Percentiles rank a stretch among this genome's conserved stretches.
Evolutionary conservation across 2,888 invertebrate genomes (phyloP).

Genomic region (Catocala nupta): DNA sequence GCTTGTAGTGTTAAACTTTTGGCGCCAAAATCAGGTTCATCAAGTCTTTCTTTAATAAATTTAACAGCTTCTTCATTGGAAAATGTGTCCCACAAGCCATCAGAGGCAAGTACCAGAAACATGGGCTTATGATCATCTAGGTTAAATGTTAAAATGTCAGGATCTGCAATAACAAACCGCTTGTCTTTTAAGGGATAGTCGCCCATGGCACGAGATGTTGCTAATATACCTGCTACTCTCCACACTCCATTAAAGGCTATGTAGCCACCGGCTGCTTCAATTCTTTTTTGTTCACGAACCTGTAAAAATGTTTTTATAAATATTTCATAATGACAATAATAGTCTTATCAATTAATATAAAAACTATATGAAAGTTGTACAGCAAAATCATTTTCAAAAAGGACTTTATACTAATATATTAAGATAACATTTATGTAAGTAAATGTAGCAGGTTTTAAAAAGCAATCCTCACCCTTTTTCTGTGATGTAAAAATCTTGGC

Average conservation of each 20-base stretch:
- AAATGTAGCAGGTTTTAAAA: no score
- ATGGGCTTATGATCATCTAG: slow-evolving; percentile 94
- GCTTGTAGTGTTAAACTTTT: slow-evolving; percentile 96
- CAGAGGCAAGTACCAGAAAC: slow-evolving; percentile 97
- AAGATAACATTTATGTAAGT: no score
- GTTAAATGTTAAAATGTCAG: slow-evolving; percentile 97
- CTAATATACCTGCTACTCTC: slow-evolving; percentile 97
- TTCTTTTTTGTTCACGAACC: slow-evolving; percentile 96
- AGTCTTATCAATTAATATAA: no score
- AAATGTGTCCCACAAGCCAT: slow-evolving; percentile 99
- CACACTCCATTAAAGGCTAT: slow-evolving; percentile 98
- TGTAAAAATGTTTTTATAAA: slow-evolving; percentile 60
- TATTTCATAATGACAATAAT: no score
- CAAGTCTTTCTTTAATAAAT: slow-evolving; percentile 94
- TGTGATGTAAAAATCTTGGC: no score
- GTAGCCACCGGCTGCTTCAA: slow-evolving; percentile 98
- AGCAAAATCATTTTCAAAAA: no score
- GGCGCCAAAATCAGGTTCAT: slow-evolving; percentile 96
- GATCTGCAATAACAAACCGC: slow-evolving; percentile 97
- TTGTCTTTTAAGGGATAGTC: slow-evolving; percentile 98
- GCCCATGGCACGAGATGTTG: slow-evolving; percentile 97
- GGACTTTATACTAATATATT: no score
- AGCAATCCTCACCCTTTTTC: no score
- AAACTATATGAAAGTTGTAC: no score
- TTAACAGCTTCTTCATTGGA: slow-evolving; percentile 97